phyloP scores from a whole-genome alignment of 2,113 vertebrate species.

The Eublepharis macularius region DNA sequence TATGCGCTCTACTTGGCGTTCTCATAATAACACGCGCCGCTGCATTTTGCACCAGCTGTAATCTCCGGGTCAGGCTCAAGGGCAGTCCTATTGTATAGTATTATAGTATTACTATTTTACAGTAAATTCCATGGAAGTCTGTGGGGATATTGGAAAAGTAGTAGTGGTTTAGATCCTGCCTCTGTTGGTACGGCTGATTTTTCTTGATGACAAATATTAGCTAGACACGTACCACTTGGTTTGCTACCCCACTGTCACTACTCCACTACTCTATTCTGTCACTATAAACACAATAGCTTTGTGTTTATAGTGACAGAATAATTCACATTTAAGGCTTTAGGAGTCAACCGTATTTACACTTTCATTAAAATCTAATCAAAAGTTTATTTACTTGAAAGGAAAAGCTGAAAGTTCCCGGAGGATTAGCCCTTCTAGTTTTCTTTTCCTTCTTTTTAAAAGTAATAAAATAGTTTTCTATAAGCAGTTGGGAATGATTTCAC shows the following conservation, averaged over 20 bases:
- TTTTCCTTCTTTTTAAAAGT: neutral
- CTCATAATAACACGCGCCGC: too few species aligned
- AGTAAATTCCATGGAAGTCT: too few species aligned
- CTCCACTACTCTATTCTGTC: too few species aligned
- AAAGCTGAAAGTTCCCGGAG: neutral
- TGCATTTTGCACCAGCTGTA: too few species aligned
- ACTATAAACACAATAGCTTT: too few species aligned
- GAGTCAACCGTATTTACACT: neutral
- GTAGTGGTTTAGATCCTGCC: too few species aligned
- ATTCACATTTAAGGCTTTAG: neutral
- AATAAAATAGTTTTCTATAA: constrained; percentile 5
- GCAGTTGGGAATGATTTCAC: neutral
- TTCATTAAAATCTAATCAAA: constrained; percentile 15
- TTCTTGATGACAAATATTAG: neutral
- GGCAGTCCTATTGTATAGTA: too few species aligned
- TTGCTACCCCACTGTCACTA: too few species aligned
- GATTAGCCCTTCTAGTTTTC: neutral
- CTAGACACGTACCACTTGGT: neutral
- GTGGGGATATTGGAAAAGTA: too few species aligned
- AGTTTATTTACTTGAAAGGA: constrained; percentile 2
- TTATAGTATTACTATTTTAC: too few species aligned
- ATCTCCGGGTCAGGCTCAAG: too few species aligned
- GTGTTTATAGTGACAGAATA: neutral
- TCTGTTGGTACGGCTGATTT: neutral
- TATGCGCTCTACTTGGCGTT: too few species aligned